phyloP scores from a whole-genome alignment of 2,797 vertebrate species.

The Australoheros facetus region DNA sequence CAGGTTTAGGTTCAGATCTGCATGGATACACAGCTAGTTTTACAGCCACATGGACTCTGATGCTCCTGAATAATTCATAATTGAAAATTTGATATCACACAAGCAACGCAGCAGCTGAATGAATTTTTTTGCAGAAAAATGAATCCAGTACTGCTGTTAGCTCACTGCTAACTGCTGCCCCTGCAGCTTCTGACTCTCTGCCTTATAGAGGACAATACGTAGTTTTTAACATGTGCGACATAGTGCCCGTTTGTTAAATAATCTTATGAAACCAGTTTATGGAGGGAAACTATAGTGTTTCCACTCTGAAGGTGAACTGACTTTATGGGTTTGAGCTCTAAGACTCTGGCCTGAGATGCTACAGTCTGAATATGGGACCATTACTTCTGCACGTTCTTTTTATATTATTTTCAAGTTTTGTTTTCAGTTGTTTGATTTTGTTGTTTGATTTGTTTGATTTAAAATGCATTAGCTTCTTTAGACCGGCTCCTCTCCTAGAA shows the following conservation, averaged over 20 bases:
- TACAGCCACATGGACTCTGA: background rate
- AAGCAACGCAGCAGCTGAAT: background rate
- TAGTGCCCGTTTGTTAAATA: too few species aligned
- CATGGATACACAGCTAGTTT: background rate
- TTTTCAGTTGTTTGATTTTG: too few species aligned
- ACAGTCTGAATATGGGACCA: too few species aligned
- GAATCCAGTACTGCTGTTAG: background rate
- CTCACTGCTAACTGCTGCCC: background rate
- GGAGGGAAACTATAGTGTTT: too few species aligned
- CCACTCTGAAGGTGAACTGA: too few species aligned
- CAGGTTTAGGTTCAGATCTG: background rate
- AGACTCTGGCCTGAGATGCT: too few species aligned
- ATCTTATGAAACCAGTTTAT: rapidly evolving
- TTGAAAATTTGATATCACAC: background rate
- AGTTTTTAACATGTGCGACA: background rate
- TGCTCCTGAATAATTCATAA: background rate
- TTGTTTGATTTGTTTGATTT: too few species aligned
- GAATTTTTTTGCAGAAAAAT: background rate
- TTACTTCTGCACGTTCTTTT: too few species aligned
- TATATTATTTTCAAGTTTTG: too few species aligned
- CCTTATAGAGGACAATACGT: background rate
- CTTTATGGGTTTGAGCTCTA: too few species aligned
- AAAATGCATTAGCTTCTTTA: too few species aligned
- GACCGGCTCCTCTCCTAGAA: too few species aligned
- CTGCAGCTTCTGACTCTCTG: background rate